Percentiles rank a stretch among this genome's conserved stretches.
phyloP scores from a whole-genome alignment of 2,888 invertebrate genomes.

The Silvanus unidentatus region DNA sequence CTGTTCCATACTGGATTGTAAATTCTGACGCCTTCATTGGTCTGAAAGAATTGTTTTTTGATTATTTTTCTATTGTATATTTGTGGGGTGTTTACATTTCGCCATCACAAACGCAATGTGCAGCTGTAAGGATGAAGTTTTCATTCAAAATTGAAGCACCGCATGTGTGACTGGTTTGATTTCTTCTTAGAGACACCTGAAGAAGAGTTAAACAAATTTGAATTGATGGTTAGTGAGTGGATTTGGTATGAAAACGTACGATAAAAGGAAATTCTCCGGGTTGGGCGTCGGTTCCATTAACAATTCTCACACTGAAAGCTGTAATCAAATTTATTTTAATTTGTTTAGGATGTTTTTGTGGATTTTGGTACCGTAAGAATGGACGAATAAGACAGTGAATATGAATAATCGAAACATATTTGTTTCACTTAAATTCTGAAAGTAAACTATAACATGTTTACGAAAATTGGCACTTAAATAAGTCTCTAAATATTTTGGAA shows the following conservation, averaged over 20 bases:
- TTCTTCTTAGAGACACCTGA: slow-evolving; percentile 20
- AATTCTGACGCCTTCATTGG: slow-evolving; percentile 9
- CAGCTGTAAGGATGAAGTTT: slow-evolving; percentile 17
- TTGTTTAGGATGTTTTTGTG: too few relatives aligned
- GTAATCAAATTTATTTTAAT: slow-evolving; percentile 9
- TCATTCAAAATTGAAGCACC: slow-evolving; percentile 20
- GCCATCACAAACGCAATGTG: slow-evolving; percentile 19
- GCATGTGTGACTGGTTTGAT: slow-evolving; percentile 12
- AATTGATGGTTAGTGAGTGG: not conserved
- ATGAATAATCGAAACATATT: slow-evolving; percentile 6
- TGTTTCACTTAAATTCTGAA: too few relatives aligned
- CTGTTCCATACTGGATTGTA: slow-evolving; percentile 16
- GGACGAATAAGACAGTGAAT: slow-evolving; percentile 1
- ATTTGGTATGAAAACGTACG: slow-evolving; percentile 17
- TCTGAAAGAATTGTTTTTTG: slow-evolving; percentile 4
- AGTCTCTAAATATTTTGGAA: too few relatives aligned
- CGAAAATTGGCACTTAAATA: too few relatives aligned
- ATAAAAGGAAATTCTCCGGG: slow-evolving; percentile 29
- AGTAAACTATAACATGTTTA: too few relatives aligned
- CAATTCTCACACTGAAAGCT: slow-evolving; percentile 19
- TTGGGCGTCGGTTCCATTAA: slow-evolving; percentile 26
- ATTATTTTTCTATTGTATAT: too few relatives aligned
- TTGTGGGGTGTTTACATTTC: slow-evolving; percentile 13
- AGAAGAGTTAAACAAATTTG: slow-evolving; percentile 1
- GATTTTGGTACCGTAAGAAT: slow-evolving; percentile 7